Percentiles rank a stretch among this genome's conserved stretches.
phyloP scores from a whole-genome alignment of 1,140 invertebrate species.

The Danaus plexippus region DNA sequence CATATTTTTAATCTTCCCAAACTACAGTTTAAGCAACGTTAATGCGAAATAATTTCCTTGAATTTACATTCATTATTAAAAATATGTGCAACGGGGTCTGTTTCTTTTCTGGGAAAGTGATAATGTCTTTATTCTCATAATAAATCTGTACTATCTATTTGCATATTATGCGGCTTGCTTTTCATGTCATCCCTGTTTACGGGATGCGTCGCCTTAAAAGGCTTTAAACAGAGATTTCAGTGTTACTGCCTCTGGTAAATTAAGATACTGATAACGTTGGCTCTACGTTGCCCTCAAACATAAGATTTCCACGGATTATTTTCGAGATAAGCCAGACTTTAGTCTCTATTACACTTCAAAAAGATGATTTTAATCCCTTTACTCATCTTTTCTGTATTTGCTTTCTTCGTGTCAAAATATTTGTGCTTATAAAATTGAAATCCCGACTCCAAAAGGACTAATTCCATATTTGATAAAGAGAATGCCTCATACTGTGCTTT shows the following conservation, averaged over 20 bases:
- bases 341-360: constrained; percentile 14
- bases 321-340: constrained; percentile 19
- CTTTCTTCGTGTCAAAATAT: constrained; percentile 62
- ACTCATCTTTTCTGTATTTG: constrained; percentile 46
- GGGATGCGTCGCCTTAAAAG: constrained; percentile 14
- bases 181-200: constrained; percentile 11
- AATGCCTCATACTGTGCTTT: constrained; percentile 53
- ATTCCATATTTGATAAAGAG: constrained; percentile 67
- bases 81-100: too few species aligned
- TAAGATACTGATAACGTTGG: constrained; percentile 17
- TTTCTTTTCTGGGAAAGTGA: too few species aligned
- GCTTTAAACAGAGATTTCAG: constrained; percentile 11
- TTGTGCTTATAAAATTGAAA: constrained; percentile 50
- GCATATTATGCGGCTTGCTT: constrained; percentile 5
- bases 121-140: too few species aligned
- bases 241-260: constrained; percentile 15
- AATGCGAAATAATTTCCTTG: too few species aligned
- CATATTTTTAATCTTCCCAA: too few species aligned
- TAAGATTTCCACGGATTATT: constrained; percentile 7
- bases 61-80: too few species aligned
- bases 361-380: constrained; percentile 44
- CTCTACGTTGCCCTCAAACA: too few species aligned
- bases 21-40: too few species aligned
- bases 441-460: constrained; percentile 48
- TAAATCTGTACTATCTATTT: too few species aligned